Conservation (phyloP, 2,888 invertebrate species). For the Lithodes maja region DNA sequence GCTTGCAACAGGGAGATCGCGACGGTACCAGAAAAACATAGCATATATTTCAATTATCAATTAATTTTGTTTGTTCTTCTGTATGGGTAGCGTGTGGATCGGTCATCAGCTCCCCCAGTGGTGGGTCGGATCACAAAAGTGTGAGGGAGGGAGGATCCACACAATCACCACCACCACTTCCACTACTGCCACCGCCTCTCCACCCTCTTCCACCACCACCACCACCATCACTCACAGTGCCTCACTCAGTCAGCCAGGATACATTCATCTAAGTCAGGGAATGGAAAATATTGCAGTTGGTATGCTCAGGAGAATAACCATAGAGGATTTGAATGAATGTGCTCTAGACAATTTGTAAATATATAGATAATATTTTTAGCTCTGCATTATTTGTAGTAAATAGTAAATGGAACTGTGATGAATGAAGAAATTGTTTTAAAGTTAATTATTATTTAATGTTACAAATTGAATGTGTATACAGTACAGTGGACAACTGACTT, state of each 20-base stretch:
- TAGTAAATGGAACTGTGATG: constrained; percentile 6
- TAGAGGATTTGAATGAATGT: neutral
- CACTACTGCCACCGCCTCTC: neutral
- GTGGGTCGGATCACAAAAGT: constrained; percentile 58
- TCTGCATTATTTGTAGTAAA: neutral
- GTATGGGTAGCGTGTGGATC: constrained; percentile 23
- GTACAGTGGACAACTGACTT: constrained; percentile 30
- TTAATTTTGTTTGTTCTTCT: no score
- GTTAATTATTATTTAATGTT: neutral
- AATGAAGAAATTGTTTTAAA: constrained; percentile 14
- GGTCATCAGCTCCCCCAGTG: constrained; percentile 45
- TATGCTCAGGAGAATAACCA: constrained; percentile 8
- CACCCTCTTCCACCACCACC: neutral
- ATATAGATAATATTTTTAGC: constrained; percentile 13
- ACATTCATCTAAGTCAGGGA: constrained; percentile 48
- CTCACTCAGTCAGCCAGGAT: constrained; percentile 46
- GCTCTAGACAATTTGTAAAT: constrained; percentile 8
- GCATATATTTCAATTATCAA: no score
- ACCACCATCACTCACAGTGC: constrained; percentile 27
- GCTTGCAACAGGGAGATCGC: no score
- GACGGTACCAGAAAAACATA: no score
- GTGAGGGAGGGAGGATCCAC: constrained; percentile 13
- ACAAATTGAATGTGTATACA: neutral
- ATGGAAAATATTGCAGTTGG: constrained; percentile 3
- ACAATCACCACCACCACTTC: neutral